Base-by-base conservation (phyloP, 2,888 invertebrate species). In the Dynastes tityus region DNA sequence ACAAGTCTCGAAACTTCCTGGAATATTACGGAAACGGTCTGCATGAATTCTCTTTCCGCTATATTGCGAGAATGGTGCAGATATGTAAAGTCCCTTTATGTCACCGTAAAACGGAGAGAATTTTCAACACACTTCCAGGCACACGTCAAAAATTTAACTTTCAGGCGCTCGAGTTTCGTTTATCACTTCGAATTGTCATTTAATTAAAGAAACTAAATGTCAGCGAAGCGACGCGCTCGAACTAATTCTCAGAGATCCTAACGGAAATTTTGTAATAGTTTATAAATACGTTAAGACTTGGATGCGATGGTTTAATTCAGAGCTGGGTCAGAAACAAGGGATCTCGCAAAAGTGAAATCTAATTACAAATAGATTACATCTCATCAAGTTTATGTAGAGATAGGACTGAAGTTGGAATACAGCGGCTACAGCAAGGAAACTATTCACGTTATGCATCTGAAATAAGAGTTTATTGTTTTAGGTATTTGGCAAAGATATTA, bases 1-100 rank as follows among this genome's bases (percentile, higher is more conserved):
- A 79, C 77, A 79, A 79, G 79, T 64, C 76, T 73, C 58, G 55
- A 73, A 79, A 79, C 77, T 79, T 77, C 45, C 70, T 11, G 45
- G 64, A 75, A 71, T 61, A 70, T 77, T 71, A 71, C 71, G 63
- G 61, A 58, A 71, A 71, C 71, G 61, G 77, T 32, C 76, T 37
- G 65, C 65, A 64, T 63, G 27, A 29, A 64, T 64, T 49, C 49
- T 29, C 11, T 8, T 45, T 45, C 45, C 11, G 11, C 9, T 64
- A 16, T 64, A 16, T 11, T 76, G 22, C 58, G 61, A 67, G 61
- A 32, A n/a, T 27, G 5, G 27, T 8, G 29, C 49, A 51, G 49
- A 22, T 51, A 71, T 71, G 71, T 55, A 70, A 32, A 53, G 32
- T 27, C 70, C 68, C 8, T 45, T 55, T 32, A 27, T 8, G 8